phyloP scores from a whole-genome alignment of 2,797 vertebrate species.

The Lycodopsis pacificus region DNA sequence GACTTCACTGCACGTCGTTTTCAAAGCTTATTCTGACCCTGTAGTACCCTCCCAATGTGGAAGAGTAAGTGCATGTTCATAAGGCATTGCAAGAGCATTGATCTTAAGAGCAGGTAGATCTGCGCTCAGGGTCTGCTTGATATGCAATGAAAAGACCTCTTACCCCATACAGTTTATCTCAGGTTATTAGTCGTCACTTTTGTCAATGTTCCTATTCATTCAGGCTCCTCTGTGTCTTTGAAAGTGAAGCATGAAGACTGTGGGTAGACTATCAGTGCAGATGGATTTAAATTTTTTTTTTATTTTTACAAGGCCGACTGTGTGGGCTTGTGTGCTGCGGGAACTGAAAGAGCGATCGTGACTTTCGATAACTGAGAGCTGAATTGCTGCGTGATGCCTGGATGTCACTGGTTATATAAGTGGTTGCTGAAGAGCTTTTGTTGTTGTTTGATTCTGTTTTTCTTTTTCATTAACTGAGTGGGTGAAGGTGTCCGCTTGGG shows the following conservation, averaged over 20 bases:
- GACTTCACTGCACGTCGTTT: slow-evolving; percentile 18
- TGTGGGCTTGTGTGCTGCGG: slow-evolving; percentile 39
- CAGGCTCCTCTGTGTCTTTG: slow-evolving; percentile 19
- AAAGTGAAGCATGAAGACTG: slow-evolving; percentile 47
- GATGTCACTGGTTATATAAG: slow-evolving; percentile 15
- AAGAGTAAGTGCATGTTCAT: slow-evolving; percentile 28
- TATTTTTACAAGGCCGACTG: slow-evolving; percentile 4
- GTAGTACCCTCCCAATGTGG: slow-evolving; percentile 14
- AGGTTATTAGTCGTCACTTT: slow-evolving; percentile 55
- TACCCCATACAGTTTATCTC: slow-evolving; percentile 20
- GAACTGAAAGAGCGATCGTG: slow-evolving; percentile 22
- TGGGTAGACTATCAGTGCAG: slow-evolving; percentile 44
- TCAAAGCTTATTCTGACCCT: slow-evolving; percentile 7
- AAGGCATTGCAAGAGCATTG: slow-evolving; percentile 32
- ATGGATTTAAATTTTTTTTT: slow-evolving; percentile 1
- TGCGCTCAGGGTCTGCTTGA: slow-evolving; percentile 39
- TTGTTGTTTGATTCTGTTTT: background rate
- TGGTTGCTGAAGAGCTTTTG: background rate
- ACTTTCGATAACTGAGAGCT: slow-evolving; percentile 34
- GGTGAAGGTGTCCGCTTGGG: background rate
- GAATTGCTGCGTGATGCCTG: slow-evolving; percentile 25
- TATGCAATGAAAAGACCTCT: slow-evolving; percentile 45
- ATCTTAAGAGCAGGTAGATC: slow-evolving; percentile 23
- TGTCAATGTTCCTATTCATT: slow-evolving; percentile 49
- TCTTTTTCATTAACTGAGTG: background rate